Evolutionary conservation across 2,888 invertebrate species (phyloP).

Genomic region (Tortricodes alternella): DNA sequence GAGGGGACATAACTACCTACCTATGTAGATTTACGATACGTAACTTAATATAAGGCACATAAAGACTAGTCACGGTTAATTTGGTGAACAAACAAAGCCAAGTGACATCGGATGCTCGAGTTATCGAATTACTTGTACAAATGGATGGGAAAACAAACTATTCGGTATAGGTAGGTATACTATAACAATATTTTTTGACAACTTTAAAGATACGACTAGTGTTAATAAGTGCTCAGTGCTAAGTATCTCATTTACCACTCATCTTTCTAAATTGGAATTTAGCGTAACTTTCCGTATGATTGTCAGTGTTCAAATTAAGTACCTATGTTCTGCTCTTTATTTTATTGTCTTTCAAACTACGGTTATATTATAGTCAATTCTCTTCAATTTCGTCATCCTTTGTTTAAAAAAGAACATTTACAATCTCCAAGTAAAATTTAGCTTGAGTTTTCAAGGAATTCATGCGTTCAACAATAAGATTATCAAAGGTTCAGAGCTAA

Average conservation of each 20-base stretch:
- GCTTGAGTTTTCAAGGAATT: too few relatives aligned
- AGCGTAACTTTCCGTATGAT: conserved; percentile 67
- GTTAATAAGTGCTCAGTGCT: too few relatives aligned
- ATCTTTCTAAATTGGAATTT: conserved; percentile 49
- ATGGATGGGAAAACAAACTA: conserved; percentile 36
- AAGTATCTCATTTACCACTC: conserved; percentile 20
- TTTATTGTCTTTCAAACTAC: conserved; percentile 23
- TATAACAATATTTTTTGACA: too few relatives aligned
- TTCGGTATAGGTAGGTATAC: too few relatives aligned
- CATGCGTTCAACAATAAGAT: conserved; percentile 2
- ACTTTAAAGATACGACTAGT: too few relatives aligned
- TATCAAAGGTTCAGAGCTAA: conserved; percentile 46
- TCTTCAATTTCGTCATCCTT: neutral
- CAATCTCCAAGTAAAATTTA: too few relatives aligned
- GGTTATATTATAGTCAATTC: conserved; percentile 4
- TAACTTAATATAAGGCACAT: conserved; percentile 67
- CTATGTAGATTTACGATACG: conserved; percentile 46
- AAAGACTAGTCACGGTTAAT: conserved; percentile 62
- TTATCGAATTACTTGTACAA: conserved; percentile 52
- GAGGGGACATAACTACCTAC: too few relatives aligned
- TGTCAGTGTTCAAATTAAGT: conserved; percentile 44
- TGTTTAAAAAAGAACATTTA: too few relatives aligned
- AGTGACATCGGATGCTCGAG: conserved; percentile 54
- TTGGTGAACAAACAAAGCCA: conserved; percentile 60
- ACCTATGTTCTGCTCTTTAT: neutral